phyloP scores from a whole-genome alignment of 1,140 invertebrate genomes.

The Aphis craccivora region DNA sequence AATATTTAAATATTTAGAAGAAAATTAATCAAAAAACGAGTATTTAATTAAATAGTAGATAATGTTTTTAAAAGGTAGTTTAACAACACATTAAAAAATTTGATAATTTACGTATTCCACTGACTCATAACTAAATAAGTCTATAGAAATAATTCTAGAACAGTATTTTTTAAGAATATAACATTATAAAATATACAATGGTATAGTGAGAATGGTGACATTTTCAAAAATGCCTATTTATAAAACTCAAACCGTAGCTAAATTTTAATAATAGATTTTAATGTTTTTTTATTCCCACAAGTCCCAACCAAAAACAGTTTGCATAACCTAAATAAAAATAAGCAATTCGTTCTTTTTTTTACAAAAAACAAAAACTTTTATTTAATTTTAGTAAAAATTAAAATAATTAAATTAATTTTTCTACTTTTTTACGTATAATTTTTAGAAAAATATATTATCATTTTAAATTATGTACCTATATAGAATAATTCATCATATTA shows the following conservation, averaged over 20 bases:
- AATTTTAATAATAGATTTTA: not conserved
- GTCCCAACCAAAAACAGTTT: not conserved
- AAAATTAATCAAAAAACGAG: not conserved
- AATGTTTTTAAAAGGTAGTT: not conserved
- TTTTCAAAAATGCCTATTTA: slow-evolving; percentile 2
- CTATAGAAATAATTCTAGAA: not conserved
- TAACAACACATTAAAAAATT: not conserved
- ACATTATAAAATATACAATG: not conserved
- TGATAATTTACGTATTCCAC: not conserved
- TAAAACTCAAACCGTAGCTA: slow-evolving; percentile 1
- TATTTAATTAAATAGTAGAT: not conserved
- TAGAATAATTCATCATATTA: not conserved
- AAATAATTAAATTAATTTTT: not conserved
- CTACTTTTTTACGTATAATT: no score
- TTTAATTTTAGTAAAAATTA: not conserved
- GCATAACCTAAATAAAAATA: not conserved
- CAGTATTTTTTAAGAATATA: not conserved
- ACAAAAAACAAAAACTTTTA: not conserved
- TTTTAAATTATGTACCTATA: not conserved
- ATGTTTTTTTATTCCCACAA: not conserved
- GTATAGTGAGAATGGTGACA: not conserved
- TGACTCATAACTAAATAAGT: not conserved
- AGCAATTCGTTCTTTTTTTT: not conserved
- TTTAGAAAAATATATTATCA: no score
- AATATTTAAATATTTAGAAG: not conserved